phyloP scores from a whole-genome alignment of 2,888 invertebrate genomes.

The Pecten maximus region DNA sequence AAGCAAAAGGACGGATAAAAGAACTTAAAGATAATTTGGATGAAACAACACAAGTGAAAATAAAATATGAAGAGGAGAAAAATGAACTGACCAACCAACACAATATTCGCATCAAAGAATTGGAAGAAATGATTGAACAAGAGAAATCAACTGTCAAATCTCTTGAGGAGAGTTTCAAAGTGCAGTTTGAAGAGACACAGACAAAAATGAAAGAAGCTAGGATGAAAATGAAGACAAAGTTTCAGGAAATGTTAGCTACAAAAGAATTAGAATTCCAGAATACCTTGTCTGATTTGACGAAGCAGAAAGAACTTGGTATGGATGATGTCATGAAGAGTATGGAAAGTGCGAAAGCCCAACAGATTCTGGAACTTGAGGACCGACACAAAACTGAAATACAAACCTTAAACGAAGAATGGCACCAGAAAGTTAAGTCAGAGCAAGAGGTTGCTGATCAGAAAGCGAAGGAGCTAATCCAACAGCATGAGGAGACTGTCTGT shows the following conservation, averaged over 20 bases:
- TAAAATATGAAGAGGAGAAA: constrained; percentile 47
- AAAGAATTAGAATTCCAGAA: constrained; percentile 73
- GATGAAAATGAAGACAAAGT: constrained; percentile 72
- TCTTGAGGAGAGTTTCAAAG: constrained; percentile 67
- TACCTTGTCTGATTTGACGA: constrained; percentile 66
- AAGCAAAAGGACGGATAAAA: constrained; percentile 69
- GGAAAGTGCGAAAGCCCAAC: constrained; percentile 66
- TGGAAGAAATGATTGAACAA: constrained; percentile 59
- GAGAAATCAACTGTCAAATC: constrained; percentile 55
- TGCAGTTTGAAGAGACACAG: constrained; percentile 74
- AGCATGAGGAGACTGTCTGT: neutral
- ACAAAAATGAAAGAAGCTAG: constrained; percentile 73
- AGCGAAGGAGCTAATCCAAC: constrained; percentile 39
- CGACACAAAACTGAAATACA: constrained; percentile 60
- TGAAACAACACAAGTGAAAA: constrained; percentile 48
- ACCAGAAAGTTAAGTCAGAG: constrained; percentile 58
- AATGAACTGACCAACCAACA: constrained; percentile 48
- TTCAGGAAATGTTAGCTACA: constrained; percentile 71
- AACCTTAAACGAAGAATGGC: constrained; percentile 63
- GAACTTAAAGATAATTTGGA: constrained; percentile 70
- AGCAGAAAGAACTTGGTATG: constrained; percentile 74
- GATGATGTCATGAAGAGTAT: constrained; percentile 66
- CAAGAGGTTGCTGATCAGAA: constrained; percentile 53
- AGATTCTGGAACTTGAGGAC: constrained; percentile 63
- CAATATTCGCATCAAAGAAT: constrained; percentile 57